Conservation (phyloP, 2,888 invertebrate genomes). For the Autographa gamma region DNA sequence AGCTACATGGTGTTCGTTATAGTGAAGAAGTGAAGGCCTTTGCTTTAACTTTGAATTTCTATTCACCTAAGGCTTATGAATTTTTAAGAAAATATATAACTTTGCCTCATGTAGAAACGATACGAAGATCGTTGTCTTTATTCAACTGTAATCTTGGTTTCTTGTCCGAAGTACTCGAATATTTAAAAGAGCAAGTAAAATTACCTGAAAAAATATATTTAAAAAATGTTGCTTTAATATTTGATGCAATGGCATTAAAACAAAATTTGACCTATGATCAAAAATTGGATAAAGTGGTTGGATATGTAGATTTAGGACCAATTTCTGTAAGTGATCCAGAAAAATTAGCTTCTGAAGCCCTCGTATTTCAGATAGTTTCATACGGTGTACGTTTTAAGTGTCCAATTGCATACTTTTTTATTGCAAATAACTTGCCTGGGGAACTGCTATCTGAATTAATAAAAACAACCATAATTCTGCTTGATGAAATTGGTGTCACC, state of each 20-base stretch:
- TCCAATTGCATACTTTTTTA: conserved; percentile 28
- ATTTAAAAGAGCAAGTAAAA: conserved; percentile 8
- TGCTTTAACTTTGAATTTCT: background rate
- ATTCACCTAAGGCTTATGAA: conserved; percentile 9
- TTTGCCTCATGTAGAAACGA: conserved; percentile 2
- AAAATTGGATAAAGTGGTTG: conserved; percentile 20
- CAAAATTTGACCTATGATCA: conserved; percentile 15
- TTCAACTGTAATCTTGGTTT: conserved; percentile 7
- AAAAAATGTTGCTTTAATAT: conserved; percentile 20
- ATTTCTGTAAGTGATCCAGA: conserved; percentile 15
- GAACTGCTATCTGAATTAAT: conserved; percentile 5
- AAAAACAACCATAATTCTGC: conserved; percentile 2
- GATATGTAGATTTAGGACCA: conserved; percentile 18
- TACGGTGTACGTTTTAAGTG: conserved; percentile 18
- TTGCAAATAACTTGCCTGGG: conserved; percentile 15
- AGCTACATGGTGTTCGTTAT: background rate
- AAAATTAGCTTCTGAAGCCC: conserved; percentile 7
- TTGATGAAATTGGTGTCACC: conserved; percentile 13
- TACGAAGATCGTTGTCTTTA: conserved; percentile 8
- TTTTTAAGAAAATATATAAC: conserved; percentile 10
- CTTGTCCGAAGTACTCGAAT: background rate
- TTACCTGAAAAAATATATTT: background rate
- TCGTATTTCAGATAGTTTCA: conserved; percentile 5
- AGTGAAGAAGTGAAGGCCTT: conserved; percentile 6
- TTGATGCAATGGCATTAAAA: conserved; percentile 22